Evolutionary conservation across 2,797 vertebrate genomes (phyloP).

Genomic region (Mus caroli): DNA sequence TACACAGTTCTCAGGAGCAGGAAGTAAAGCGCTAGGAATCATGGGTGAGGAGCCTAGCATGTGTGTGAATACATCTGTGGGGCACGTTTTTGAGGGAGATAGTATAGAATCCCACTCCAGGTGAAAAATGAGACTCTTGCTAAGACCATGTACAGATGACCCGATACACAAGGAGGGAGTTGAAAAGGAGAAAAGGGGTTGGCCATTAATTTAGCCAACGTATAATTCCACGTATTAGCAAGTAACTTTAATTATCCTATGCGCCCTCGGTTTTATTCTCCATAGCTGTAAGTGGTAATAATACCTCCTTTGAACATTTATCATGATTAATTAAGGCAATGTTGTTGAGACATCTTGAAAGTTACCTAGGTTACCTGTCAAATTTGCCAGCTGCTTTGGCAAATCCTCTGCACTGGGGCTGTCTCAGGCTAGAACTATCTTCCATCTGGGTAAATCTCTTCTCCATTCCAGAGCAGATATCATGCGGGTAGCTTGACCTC

Average conservation of each 20-base stretch:
- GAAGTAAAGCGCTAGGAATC: neutral
- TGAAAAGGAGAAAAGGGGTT: neutral
- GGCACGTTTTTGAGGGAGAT: neutral
- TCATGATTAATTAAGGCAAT: neutral
- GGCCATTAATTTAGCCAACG: neutral
- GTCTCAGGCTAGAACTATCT: neutral
- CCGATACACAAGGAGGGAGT: neutral
- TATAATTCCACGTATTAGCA: neutral
- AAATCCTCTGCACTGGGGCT: neutral
- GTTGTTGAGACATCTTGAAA: constrained; percentile 11
- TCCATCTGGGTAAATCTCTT: neutral
- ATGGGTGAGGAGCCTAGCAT: neutral
- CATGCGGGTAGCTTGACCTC: neutral
- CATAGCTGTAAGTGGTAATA: constrained; percentile 30
- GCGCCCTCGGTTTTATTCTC: constrained; percentile 52
- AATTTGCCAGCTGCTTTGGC: neutral
- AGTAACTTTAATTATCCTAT: neutral
- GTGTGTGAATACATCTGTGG: neutral
- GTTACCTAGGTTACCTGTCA: neutral
- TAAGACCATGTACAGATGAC: neutral
- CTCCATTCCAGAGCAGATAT: neutral
- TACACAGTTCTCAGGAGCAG: neutral
- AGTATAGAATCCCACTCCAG: neutral
- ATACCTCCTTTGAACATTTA: constrained; percentile 31
- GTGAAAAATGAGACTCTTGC: neutral